Base-by-base conservation (phyloP, 2,797 vertebrate species). In the Falco peregrinus region DNA sequence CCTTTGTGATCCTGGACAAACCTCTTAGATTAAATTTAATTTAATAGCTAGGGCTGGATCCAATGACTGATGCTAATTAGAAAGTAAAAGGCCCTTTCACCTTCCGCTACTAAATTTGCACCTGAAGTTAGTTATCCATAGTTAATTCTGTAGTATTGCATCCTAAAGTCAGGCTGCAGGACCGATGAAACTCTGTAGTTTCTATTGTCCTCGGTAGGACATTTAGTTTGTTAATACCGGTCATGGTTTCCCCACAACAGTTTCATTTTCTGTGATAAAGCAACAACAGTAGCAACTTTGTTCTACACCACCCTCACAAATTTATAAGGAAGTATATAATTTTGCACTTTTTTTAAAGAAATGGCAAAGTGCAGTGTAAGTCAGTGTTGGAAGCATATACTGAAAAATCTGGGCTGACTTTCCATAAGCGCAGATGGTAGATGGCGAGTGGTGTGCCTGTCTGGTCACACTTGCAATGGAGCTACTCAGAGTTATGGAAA, bases 41-140 rank as follows among this genome's bases (percentile, higher is more conserved):
- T 89, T 96, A 75, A 95, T 78, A 93, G 70, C 41, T 61, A 75
- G n/a, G 51, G 39, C 61, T 93, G 41, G n/a, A 85, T 87, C 71
- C 91, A 87, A 24, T 68, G 89, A 69, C 75, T 89, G 84, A 89
- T 91, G 61, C 39, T 91, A 93, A 92, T 93, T 92, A 91, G 87
- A 93, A 95, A 93, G 71, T 60, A 90, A 93, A 89, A 89, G n/a
- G 37, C 24, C 64, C 61, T 91, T 96, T 91, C 84, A 94, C 89
- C 89, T 96, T 96, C 89, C 4, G 6, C 79, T 95, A 21, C 92
- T 96, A 89, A 96, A 91, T 93, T 91, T 91, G 84, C 65, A 68
- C 76, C 82, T 73, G 63, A 75, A 93, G 68, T 95, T 93, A 73
- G 65, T 85, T 89, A 85, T 35, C 68, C 0, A 3, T 56, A 80